Evolutionary conservation across 1,140 invertebrate species (phyloP), one percentile per base, ranked within the genome.

Genomic region (Caenorhabditis latens): DNA sequence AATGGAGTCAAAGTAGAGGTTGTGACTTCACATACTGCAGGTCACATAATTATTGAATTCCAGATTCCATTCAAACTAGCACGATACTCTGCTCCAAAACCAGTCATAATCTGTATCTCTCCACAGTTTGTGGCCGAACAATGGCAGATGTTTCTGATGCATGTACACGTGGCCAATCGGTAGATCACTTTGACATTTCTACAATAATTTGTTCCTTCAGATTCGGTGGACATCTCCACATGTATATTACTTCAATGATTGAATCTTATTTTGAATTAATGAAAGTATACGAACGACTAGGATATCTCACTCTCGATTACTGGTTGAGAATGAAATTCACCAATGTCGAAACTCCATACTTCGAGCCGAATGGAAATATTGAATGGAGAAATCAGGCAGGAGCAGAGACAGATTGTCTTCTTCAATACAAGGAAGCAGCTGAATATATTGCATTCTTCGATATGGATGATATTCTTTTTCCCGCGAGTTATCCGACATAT

Each of bases 361-460:
- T 83, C 50, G 71, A 86, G 5, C 86, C 86, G 40, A 86, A 86
- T 65, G 57, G 50, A 2, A 86, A 86, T 57, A 58, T 86, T 19
- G 86, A 86, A 48, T 86, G 75, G 48, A 65, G 86, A 71, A 83
- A 83, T 48, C 86, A 86, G 48, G 86, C 86, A 53, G 71, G 65
- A 40, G 86, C 86, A 50, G 46, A 86, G 46, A 86, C 79, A 2
- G 86, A 86, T 53, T 86, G 86, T 86, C 61, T 86, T 19, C 65
- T 86, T 7, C 50, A 86, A 24, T 83, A 86, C 42, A 86, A 86
- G n/a, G 84, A 79, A 79, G 71, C 71, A 24, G 71, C 71, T 24
- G 19, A 79, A 50, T 79, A 79, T n/a, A 79, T 79, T 79, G 71
- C 71, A 79, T 79, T 79, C 6, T 79, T 79, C 13, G 71, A 79